These are phyloP conservation scores for Apodemia mormo DNA, from an alignment of 2,888 invertebrate genomes.

Conservation along the genomic window DNA sequence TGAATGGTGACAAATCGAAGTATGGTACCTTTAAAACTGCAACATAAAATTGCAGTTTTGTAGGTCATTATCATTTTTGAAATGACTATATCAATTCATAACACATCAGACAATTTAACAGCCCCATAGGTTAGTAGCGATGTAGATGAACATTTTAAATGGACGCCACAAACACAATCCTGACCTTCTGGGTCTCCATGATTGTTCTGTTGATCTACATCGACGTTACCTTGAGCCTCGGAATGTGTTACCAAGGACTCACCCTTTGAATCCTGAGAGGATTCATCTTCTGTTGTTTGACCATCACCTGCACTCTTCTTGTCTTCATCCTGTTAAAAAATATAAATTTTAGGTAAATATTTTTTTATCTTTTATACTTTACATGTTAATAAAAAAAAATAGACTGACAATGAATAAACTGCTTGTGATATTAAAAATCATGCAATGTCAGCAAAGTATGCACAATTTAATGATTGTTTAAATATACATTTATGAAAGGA, in stretches of 20 bases:
- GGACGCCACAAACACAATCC: constrained; percentile 42
- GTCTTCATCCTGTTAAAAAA: constrained; percentile 69
- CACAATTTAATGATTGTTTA: no score
- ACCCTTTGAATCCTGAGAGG: constrained; percentile 80
- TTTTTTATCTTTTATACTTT: no score
- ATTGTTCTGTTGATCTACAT: constrained; percentile 64
- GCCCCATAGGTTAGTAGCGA: constrained; percentile 64
- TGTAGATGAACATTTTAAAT: constrained; percentile 64
- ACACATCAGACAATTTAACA: constrained; percentile 27
- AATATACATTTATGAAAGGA: no score
- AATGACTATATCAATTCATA: not conserved
- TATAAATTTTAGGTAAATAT: not conserved
- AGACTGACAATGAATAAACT: no score
- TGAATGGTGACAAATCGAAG: no score
- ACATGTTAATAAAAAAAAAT: no score
- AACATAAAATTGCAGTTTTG: no score
- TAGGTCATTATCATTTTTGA: not conserved
- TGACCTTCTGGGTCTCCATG: constrained; percentile 55
- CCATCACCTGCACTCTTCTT: constrained; percentile 74
- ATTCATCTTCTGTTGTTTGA: constrained; percentile 77
- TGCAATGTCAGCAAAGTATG: no score
- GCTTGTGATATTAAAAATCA: no score
- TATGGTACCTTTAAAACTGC: no score
- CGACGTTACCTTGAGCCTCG: constrained; percentile 65
- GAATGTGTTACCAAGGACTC: constrained; percentile 53